Evolutionary conservation across 2,113 vertebrate species (phyloP).

Genomic region (Hippocampus abdominalis): DNA sequence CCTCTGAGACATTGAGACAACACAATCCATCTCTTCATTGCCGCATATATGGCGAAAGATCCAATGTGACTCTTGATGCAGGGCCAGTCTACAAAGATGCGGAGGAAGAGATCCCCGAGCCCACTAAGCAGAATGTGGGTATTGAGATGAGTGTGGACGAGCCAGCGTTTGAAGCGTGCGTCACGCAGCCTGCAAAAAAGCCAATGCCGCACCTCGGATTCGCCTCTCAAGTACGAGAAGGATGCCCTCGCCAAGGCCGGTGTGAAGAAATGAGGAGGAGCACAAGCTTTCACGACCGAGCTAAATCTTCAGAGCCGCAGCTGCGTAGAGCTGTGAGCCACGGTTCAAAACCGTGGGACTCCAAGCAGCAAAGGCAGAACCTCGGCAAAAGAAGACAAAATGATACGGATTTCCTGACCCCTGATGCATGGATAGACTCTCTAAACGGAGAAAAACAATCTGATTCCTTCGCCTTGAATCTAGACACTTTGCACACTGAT

Average conservation of each 20-base stretch:
- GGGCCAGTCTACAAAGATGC: conserved; percentile 20
- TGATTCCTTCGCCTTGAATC: conserved; percentile 3
- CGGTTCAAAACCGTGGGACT: conserved; percentile 33
- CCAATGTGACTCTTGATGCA: conserved; percentile 15
- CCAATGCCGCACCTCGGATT: conserved; percentile 51
- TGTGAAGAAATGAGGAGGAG: conserved; percentile 29
- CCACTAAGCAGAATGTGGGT: conserved; percentile 28
- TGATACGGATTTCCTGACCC: conserved; percentile 57
- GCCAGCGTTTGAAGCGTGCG: conserved; percentile 47
- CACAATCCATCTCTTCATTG: conserved; percentile 31
- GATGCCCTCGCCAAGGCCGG: conserved; percentile 6
- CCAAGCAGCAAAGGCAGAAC: conserved; percentile 55
- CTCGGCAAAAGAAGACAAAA: conserved; percentile 52
- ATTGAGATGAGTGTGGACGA: conserved; percentile 77
- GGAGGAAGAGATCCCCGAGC: conserved; percentile 8
- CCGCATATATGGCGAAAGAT: conserved; percentile 26
- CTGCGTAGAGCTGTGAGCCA: conserved; percentile 22
- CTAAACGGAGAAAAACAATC: conserved; percentile 60
- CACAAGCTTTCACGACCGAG: conserved; percentile 22
- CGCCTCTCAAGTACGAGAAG: conserved; percentile 46
- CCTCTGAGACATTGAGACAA: conserved; percentile 26
- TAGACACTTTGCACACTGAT: conserved; percentile 21
- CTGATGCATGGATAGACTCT: conserved; percentile 71
- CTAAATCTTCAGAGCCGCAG: conserved; percentile 16
- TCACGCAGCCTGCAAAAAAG: conserved; percentile 2